Evolutionary conservation across 2,888 invertebrate genomes (phyloP).

Genomic region (Torymus aiolomorphi): DNA sequence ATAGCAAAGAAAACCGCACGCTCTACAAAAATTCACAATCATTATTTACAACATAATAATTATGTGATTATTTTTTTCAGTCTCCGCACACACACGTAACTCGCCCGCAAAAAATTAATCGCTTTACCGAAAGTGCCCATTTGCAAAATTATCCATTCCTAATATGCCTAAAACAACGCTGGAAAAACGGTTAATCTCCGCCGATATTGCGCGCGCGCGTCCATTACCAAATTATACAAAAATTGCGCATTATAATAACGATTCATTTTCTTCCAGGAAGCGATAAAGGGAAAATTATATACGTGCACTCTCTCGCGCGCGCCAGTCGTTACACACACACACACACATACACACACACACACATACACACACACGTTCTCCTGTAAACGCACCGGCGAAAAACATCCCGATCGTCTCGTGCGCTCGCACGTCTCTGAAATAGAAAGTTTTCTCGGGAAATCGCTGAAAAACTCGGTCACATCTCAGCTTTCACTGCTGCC

Average conservation of each 20-base stretch:
- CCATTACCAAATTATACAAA: constrained; percentile 22
- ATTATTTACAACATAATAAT: neutral
- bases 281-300: constrained; percentile 22
- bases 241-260: constrained; percentile 16
- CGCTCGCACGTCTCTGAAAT: neutral
- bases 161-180: neutral
- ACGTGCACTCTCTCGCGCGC: too few relatives aligned
- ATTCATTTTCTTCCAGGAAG: constrained; percentile 31
- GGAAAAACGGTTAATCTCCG: constrained; percentile 18
- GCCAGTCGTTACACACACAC: too few relatives aligned
- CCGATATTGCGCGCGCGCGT: neutral
- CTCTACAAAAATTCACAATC: too few relatives aligned
- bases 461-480: constrained; percentile 24
- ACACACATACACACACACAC: neutral
- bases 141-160: constrained; percentile 10
- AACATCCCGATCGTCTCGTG: constrained; percentile 16
- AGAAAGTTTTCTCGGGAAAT: constrained; percentile 54
- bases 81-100: neutral
- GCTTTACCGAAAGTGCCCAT: neutral
- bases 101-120: neutral
- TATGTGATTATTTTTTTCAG: neutral
- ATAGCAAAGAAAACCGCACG: too few relatives aligned
- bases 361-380: constrained; percentile 4
- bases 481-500: constrained; percentile 57
- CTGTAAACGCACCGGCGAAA: neutral